Conservation (phyloP, 1,140 invertebrate genomes). For the Phocides pigmalion region DNA sequence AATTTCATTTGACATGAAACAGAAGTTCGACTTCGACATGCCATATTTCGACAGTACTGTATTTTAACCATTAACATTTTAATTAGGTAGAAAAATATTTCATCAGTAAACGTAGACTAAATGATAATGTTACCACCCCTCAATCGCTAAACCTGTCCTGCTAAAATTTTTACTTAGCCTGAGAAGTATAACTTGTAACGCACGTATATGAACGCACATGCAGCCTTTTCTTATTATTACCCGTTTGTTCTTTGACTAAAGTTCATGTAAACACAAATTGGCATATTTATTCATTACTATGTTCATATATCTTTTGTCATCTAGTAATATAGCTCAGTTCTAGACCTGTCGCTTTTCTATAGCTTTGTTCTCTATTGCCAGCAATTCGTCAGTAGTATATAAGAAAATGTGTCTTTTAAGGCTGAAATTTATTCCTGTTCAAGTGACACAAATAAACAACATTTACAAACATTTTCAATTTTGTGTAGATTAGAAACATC, state of each 20-base stretch:
- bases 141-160: too few relatives aligned
- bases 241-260: background rate
- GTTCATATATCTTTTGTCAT: background rate
- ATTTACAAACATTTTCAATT: slow-evolving; percentile 5
- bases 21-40: too few relatives aligned
- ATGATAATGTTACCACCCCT: too few relatives aligned
- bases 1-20: too few relatives aligned
- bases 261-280: background rate
- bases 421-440: slow-evolving; percentile 11
- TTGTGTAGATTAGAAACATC: slow-evolving; percentile 1
- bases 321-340: background rate
- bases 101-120: too few relatives aligned
- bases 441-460: slow-evolving; percentile 10
- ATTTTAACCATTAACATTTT: too few relatives aligned
- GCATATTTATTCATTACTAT: background rate
- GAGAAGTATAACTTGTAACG: too few relatives aligned
- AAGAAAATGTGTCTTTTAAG: slow-evolving; percentile 6
- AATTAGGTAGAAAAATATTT: too few relatives aligned
- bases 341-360: slow-evolving; percentile 2
- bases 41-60: too few relatives aligned
- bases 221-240: too few relatives aligned
- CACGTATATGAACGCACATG: too few relatives aligned
- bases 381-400: background rate
- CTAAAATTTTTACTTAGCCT: too few relatives aligned
- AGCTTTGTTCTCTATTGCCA: background rate